A percentile compares a stretch with the other conserved stretches of the same genome.
Conservation (phyloP, 2,113 vertebrate genomes). For the Calypte anna region DNA sequence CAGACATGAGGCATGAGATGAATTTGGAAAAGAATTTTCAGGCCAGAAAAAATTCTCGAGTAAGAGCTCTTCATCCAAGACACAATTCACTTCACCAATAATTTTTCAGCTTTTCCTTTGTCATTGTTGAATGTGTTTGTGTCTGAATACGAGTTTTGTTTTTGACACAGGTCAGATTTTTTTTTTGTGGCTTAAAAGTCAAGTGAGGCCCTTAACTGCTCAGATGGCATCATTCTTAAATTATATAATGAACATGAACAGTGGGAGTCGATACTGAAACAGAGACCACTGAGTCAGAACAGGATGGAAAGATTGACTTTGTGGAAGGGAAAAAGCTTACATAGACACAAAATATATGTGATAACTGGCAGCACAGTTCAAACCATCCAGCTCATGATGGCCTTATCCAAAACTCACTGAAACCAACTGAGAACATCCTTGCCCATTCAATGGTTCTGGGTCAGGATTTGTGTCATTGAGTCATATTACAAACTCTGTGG, state of each 20-base stretch:
- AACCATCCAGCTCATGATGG: not conserved
- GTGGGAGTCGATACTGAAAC: not conserved
- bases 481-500: not conserved
- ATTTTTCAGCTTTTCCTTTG: constrained; percentile 21
- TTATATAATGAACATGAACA: not conserved
- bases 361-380: not conserved
- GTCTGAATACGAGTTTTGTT: not conserved
- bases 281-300: not conserved
- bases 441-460: not conserved
- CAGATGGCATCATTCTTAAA: not conserved
- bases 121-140: not conserved
- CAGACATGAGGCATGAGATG: not conserved
- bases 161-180: not conserved
- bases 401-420: not conserved
- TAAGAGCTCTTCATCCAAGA: constrained; percentile 11
- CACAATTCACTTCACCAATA: constrained; percentile 24
- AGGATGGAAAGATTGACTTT: not conserved
- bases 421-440: not conserved
- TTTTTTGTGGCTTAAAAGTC: not conserved
- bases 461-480: not conserved
- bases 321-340: not conserved
- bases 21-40: not conserved
- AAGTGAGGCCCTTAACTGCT: not conserved
- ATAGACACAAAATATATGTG: not conserved
- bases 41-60: constrained; percentile 4